Conservation (phyloP, 2,113 vertebrate genomes). For the Hippocampus barbouri region DNA sequence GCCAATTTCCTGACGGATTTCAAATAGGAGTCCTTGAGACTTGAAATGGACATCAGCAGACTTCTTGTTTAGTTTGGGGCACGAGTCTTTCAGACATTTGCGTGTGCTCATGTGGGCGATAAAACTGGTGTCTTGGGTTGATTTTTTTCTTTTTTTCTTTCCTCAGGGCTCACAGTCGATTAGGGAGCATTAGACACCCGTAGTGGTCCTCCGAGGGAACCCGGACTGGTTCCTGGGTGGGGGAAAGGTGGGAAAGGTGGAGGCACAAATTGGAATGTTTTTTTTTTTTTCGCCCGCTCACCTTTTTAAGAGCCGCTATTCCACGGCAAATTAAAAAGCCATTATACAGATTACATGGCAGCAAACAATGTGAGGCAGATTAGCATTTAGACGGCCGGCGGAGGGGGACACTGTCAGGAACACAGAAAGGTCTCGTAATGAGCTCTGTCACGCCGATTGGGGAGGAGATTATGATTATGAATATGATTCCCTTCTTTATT, state of each 20-base stretch:
- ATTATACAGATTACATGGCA: slow-evolving; percentile 73
- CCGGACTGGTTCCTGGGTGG: slow-evolving; percentile 1
- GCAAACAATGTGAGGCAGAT: slow-evolving; percentile 73
- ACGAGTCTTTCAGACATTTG: too few species aligned
- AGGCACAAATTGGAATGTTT: slow-evolving; percentile 45
- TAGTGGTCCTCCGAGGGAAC: slow-evolving; percentile 22
- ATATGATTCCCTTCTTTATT: slow-evolving; percentile 68
- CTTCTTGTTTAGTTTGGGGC: too few species aligned
- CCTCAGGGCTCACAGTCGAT: slow-evolving; percentile 52
- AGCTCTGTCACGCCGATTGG: slow-evolving; percentile 65
- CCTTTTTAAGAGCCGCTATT: slow-evolving; percentile 68
- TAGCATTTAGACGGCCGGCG: slow-evolving; percentile 69
- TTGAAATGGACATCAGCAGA: too few species aligned
- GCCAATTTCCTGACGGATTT: not conserved
- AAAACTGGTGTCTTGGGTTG: not conserved
- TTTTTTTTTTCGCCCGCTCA: slow-evolving; percentile 21
- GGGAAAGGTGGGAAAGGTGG: slow-evolving; percentile 9
- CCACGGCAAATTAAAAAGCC: slow-evolving; percentile 76
- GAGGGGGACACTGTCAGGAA: slow-evolving; percentile 59
- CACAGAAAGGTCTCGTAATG: slow-evolving; percentile 71
- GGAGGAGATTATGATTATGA: slow-evolving; percentile 70
- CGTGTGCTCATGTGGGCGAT: too few species aligned
- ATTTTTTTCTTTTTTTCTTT: too few species aligned
- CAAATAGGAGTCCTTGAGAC: too few species aligned
- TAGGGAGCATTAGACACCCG: slow-evolving; percentile 40